phyloP scores from a whole-genome alignment of 2,888 invertebrate genomes.

The Thereva nobilitata region DNA sequence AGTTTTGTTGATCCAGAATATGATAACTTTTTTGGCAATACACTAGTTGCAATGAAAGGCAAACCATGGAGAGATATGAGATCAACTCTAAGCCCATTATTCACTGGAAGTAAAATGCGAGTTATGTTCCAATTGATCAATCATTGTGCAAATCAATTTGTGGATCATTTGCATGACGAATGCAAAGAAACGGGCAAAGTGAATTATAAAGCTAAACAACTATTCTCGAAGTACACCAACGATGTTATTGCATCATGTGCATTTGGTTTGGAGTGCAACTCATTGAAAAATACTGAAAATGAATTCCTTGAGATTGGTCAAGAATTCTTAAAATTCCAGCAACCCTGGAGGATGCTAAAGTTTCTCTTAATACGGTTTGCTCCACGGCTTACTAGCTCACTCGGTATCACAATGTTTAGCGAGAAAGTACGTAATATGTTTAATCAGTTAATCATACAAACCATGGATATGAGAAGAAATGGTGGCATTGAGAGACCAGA shows the following conservation, averaged over 20 bases:
- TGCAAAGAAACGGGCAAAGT: conserved; percentile 50
- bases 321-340: conserved; percentile 51
- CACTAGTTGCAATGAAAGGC: conserved; percentile 59
- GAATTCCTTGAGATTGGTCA: conserved; percentile 60
- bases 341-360: conserved; percentile 28
- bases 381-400: conserved; percentile 40
- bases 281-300: conserved; percentile 58
- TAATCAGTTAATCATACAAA: conserved; percentile 49
- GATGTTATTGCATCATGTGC: conserved; percentile 61
- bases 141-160: conserved; percentile 33
- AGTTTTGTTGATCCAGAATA: not conserved
- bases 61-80: conserved; percentile 58
- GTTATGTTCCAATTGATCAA: conserved; percentile 46
- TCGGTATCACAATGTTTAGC: conserved; percentile 42
- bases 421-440: conserved; percentile 40
- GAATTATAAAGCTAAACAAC: conserved; percentile 21
- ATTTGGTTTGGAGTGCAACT: conserved; percentile 61
- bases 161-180: conserved; percentile 60
- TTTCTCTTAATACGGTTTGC: conserved; percentile 40
- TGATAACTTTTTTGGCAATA: conserved; percentile 59
- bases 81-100: conserved; percentile 57
- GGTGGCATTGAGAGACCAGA: conserved; percentile 61
- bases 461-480: conserved; percentile 59
- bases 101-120: conserved; percentile 60
- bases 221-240: conserved; percentile 29